Conservation (phyloP, 2,113 vertebrate genomes). For the Xiphophorus hellerii region DNA sequence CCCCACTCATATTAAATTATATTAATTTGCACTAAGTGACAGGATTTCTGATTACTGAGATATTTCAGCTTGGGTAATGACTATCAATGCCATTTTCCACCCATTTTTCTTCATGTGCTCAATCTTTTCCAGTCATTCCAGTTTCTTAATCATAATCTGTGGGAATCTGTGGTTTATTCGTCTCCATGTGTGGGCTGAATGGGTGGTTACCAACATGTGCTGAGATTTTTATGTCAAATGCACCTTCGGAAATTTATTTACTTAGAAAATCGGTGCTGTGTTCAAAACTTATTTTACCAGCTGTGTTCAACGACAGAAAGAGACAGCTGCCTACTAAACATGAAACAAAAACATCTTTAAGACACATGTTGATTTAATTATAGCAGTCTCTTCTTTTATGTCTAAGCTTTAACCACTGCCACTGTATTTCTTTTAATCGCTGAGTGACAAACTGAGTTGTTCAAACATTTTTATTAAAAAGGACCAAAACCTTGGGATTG, state of each 20-base stretch:
- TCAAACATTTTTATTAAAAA: constrained; percentile 39
- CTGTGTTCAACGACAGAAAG: neutral
- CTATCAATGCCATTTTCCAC: neutral
- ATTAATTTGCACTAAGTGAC: neutral
- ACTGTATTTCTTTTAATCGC: neutral
- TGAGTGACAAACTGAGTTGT: neutral
- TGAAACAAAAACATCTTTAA: neutral
- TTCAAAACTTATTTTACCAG: neutral
- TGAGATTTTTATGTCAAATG: too few species aligned
- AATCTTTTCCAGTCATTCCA: neutral
- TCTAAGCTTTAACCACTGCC: neutral
- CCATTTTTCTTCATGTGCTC: neutral
- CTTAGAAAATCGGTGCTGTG: neutral
- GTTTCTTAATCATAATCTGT: neutral
- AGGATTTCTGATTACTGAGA: neutral
- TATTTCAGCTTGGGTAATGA: neutral
- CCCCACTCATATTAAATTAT: neutral
- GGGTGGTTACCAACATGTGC: too few species aligned
- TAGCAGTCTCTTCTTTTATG: neutral
- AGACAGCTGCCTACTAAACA: neutral
- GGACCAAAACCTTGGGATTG: constrained; percentile 35
- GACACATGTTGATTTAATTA: neutral
- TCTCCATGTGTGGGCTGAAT: neutral
- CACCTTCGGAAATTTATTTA: too few species aligned
- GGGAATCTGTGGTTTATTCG: neutral